Base-by-base conservation (phyloP, 2,888 invertebrate genomes). In the Troides oblongomaculatus region DNA sequence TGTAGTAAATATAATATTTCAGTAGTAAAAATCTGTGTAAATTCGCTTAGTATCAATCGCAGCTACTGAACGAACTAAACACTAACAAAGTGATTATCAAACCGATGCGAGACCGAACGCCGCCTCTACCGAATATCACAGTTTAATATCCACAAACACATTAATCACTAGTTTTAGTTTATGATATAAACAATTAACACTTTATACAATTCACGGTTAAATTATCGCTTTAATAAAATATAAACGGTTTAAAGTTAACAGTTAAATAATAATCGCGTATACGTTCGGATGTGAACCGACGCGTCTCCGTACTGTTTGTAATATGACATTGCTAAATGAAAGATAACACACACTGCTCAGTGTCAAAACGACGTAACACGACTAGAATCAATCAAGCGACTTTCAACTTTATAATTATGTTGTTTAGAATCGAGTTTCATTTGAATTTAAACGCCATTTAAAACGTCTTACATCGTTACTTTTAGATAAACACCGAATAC, bases 261-360 rank as follows among this genome's bases (percentile, higher is more conserved):
- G 39, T 39, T 39, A 39, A 39, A 39, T 10, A 39, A 39, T 1
- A 66, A 69, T 56, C 57, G 62, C 64, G 64, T 61, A 58, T 62
- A 53, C 69, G 71, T 71, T 59, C 66, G 59, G 18, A 18, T 60
- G 53, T 39, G 43, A 63, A n/a, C 57, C 69, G 62, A 58, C 65
- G 71, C 77, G 74, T 78, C 77, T 77, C 73, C 75, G 64, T 72
- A 79, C 80, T 85, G 83, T 87, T 87, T 87, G 87, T 84, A 84
- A 83, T 90, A 89, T 88, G 87, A 90, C 91, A 90, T 87, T 88
- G 88, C 88, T 88, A 88, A 86, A 89, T 83, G 81, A 83, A 85
- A 87, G 91, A 91, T 91, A 90, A 90, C 87, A 88, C 79, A 83
- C 77, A 79, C 77, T 77, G 73, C 79, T 72, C 75, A 72, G 60